A percentile compares a stretch with the other conserved stretches of the same genome.
Conservation (phyloP, 2,797 vertebrate genomes). For the Hemitrygon akajei region DNA sequence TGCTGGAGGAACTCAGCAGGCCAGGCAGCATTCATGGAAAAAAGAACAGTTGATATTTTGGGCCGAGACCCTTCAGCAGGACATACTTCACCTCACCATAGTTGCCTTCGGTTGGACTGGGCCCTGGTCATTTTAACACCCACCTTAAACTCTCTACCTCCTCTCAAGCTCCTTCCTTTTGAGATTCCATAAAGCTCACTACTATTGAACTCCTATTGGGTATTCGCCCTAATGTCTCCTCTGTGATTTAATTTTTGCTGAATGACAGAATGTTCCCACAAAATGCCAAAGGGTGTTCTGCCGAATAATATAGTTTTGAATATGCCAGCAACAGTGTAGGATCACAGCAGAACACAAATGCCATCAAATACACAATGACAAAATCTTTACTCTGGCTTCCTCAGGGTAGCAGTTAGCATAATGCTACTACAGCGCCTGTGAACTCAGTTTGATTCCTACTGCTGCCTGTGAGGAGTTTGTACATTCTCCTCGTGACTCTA, state of each 20-base stretch:
- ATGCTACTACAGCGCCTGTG: no score
- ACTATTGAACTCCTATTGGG: background rate
- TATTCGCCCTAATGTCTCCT: background rate
- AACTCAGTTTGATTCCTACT: no score
- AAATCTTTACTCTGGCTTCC: background rate
- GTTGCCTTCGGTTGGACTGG: background rate
- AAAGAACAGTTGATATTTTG: no score
- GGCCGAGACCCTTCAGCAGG: no score
- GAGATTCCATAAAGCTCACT: background rate
- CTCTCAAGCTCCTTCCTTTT: background rate
- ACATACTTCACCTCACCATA: background rate
- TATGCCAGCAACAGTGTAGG: background rate
- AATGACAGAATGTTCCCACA: background rate
- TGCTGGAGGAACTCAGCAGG: no score
- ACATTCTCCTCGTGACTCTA: no score
- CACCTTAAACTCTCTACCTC: background rate
- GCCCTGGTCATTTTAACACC: background rate
- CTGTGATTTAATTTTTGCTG: background rate
- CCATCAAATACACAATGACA: background rate
- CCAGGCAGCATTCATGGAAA: no score
- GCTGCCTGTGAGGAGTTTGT: no score
- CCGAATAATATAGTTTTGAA: background rate
- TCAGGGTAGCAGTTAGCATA: background rate
- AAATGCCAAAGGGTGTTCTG: background rate
- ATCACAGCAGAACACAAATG: background rate